These are phyloP conservation scores for Leptinotarsa lineolata DNA, from an alignment of 1,140 invertebrate genomes.

Conservation along the genomic window DNA sequence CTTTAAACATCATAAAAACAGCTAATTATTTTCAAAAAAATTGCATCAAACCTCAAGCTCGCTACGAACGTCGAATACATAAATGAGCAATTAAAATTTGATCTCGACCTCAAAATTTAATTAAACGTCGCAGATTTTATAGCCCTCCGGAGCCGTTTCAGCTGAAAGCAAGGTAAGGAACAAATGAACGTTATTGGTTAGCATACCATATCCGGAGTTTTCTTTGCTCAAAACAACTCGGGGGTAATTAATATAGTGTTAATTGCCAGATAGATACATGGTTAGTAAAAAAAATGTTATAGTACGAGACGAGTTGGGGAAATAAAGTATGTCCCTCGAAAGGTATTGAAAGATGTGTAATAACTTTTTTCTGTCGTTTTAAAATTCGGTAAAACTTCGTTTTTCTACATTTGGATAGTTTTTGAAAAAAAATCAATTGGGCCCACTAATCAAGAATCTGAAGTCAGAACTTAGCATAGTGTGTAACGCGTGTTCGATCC, in stretches of 20 bases:
- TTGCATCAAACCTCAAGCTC: background rate
- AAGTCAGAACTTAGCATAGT: too few relatives aligned
- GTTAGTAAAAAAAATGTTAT: background rate
- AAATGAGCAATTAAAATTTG: constrained; percentile 4
- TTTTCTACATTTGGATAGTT: too few relatives aligned
- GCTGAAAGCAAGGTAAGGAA: background rate
- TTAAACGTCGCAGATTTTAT: constrained; percentile 2
- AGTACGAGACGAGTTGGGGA: background rate
- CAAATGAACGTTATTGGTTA: background rate
- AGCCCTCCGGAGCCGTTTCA: background rate
- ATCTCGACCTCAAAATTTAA: background rate
- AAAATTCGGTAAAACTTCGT: too few relatives aligned
- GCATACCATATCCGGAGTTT: constrained; percentile 1
- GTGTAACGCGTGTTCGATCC: too few relatives aligned
- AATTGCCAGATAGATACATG: background rate
- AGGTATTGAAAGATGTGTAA: too few relatives aligned
- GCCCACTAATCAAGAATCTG: too few relatives aligned
- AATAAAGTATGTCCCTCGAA: background rate
- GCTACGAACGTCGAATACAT: background rate
- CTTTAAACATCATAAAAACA: background rate
- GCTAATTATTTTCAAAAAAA: background rate
- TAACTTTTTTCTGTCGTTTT: too few relatives aligned
- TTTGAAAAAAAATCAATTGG: too few relatives aligned
- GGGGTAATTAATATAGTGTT: constrained; percentile 5
- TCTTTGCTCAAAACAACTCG: background rate